Base-by-base conservation (phyloP, 2,797 vertebrate species). In the Antennarius maculatus region DNA sequence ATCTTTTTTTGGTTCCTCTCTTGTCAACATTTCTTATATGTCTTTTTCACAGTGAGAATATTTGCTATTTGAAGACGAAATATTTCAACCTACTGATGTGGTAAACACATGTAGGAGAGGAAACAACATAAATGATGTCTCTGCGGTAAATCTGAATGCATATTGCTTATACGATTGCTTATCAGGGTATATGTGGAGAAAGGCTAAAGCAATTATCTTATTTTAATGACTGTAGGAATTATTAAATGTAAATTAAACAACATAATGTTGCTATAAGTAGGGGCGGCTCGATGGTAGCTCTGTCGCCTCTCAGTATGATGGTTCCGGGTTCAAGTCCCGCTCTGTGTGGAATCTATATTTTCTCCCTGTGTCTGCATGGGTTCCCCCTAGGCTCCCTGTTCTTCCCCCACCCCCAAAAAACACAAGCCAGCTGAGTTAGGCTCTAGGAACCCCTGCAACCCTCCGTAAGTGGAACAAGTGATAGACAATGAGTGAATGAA, bases 1-100 rank as follows among this genome's bases (percentile, higher is more conserved):
- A 94, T 93, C 89, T 88, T 63, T 81, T 64, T 58, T 73, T 67
- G 75, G 81, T 79, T 81, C 71, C 61, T 66, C 69, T 56, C 66
- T 74, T 68, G 18, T 78, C 77, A 69, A 69, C 79, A 83, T 84
- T 84, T 71, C 76, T 72, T 54, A 49, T 65, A 60, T 61, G 57
- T 43, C n/a, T 61, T 57, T 39, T 63, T 39, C 73, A 56, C 55
- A 70, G 69, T 63, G 51, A 81, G 74, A 86, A 70, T 31, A 41
- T 52, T 74, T 43, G 49, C 66, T 59, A 57, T 59, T 1, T 66
- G 64, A 61, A 75, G 66, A 82, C 79, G 76, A 79, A 56, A 68
- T 66, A 47, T 82, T 68, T 46, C 7, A 77, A 71, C 61, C 71
- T 18, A 85, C 69, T 66, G 68, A 49, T 61, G 15, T 12, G 60